Conservation (phyloP, 1,140 invertebrate genomes). For the Trissolcus basalis region DNA sequence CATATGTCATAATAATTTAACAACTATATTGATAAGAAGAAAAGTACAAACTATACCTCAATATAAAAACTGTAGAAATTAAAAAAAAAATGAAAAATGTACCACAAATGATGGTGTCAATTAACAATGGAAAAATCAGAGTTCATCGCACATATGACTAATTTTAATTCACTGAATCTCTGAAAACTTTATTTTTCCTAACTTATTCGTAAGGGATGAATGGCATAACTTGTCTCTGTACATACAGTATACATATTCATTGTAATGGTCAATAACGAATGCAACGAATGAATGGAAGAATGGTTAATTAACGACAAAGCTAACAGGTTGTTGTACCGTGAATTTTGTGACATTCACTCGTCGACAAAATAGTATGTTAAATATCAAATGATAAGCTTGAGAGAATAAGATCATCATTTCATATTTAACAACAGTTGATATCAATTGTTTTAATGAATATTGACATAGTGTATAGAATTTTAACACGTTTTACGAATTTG, state of each 20-base stretch:
- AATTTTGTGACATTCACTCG: not conserved
- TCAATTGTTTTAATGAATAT: no score
- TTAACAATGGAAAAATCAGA: no score
- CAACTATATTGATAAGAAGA: not conserved
- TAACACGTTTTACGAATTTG: not conserved
- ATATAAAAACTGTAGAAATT: not conserved
- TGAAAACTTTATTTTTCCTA: constrained; percentile 33
- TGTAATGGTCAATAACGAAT: constrained; percentile 25
- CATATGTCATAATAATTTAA: no score
- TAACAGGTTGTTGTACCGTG: constrained; percentile 23
- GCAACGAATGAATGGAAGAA: constrained; percentile 13
- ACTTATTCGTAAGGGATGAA: constrained; percentile 19
- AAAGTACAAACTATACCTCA: constrained; percentile 3
- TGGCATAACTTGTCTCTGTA: constrained; percentile 28
- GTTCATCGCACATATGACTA: no score
- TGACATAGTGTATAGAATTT: no score
- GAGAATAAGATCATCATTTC: no score
- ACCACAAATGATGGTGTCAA: no score
- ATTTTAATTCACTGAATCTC: constrained; percentile 18
- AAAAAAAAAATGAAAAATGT: not conserved
- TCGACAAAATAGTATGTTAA: no score
- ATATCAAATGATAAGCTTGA: no score
- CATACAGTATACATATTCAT: constrained; percentile 31
- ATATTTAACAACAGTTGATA: no score
- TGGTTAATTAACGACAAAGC: constrained; percentile 16